Base-by-base conservation (phyloP, 1,140 invertebrate genomes). In the Drosophila truncata region DNA sequence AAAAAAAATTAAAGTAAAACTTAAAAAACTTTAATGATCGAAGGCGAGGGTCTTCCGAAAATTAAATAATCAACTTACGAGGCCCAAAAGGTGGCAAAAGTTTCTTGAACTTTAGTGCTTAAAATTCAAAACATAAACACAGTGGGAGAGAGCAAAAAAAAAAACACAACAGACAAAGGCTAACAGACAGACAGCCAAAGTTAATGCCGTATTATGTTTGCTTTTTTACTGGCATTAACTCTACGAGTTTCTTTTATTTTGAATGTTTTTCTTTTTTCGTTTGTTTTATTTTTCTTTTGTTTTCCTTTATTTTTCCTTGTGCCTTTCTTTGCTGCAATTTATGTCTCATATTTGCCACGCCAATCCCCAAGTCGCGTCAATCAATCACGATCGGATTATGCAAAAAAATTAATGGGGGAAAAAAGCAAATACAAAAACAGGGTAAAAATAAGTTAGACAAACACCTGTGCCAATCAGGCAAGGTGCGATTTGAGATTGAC, bases 321-420 rank as follows among this genome's bases (percentile, higher is more conserved):
- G 14, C 52, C 29, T 35, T 61, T 77, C 73, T 58, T 44, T 33
- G 33, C 5, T 76, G 25, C 47, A 58, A 57, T 76, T 66, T 66
- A 76, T 65, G 73, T 77, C 47, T 31, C 64, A 78, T 70, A 78
- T 69, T 78, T 60, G 50, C 42, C 50, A 60, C 73, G 74, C 73
- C 70, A 47, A 75, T 31, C 60, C 60, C n/a, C 71, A 54, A 44
- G 52, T 39, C 59, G 54, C 73, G 74, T 78, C 75, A 78, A 78
- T 78, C 76, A 78, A 78, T 78, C 76, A 78, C 54, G 44, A 78
- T 57, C 55, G 75, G 58, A 78, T 78, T 78, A 78, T 78, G 76
- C 74, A 74, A 72, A 78, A 69, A 67, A 41, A 55, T 20, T 47
- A 52, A 52, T 25, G 16, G 8, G 29, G 10, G 35, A 23, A 13